These are phyloP conservation scores for Syngnathus typhle DNA, from an alignment of 2,113 vertebrate genomes.

Conservation along the genomic window DNA sequence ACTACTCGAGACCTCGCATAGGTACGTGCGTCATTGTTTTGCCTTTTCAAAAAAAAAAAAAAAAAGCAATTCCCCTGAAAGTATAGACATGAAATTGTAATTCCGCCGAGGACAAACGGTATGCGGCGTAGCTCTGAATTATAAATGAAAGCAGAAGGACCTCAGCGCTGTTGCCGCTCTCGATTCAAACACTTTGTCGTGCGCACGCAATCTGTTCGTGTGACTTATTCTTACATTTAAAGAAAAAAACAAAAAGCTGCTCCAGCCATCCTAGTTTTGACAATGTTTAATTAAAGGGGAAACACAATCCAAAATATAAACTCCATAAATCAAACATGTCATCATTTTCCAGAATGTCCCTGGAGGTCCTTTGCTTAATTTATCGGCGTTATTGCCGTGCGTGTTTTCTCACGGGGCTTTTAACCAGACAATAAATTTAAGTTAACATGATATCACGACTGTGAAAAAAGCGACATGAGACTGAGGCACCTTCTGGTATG, in stretches of 20 bases:
- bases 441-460: neutral
- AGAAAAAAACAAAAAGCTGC: neutral
- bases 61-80: constrained; percentile 54
- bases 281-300: neutral
- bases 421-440: neutral
- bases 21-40: constrained; percentile 5
- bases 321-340: neutral
- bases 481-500: no score
- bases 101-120: constrained; percentile 54
- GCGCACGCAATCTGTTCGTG: constrained; percentile 23
- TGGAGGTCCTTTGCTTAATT: neutral
- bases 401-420: neutral
- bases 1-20: constrained; percentile 47
- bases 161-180: constrained; percentile 53
- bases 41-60: constrained; percentile 16
- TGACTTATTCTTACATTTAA: neutral
- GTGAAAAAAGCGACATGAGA: neutral
- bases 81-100: constrained; percentile 62
- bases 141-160: constrained; percentile 68
- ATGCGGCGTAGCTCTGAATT: constrained; percentile 60
- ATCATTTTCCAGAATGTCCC: neutral
- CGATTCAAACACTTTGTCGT: constrained; percentile 61
- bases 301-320: neutral
- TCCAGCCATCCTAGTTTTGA: neutral
- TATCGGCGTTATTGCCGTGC: neutral